Conservation (phyloP, 2,888 invertebrate species). For the Pristionchus arcanus region DNA sequence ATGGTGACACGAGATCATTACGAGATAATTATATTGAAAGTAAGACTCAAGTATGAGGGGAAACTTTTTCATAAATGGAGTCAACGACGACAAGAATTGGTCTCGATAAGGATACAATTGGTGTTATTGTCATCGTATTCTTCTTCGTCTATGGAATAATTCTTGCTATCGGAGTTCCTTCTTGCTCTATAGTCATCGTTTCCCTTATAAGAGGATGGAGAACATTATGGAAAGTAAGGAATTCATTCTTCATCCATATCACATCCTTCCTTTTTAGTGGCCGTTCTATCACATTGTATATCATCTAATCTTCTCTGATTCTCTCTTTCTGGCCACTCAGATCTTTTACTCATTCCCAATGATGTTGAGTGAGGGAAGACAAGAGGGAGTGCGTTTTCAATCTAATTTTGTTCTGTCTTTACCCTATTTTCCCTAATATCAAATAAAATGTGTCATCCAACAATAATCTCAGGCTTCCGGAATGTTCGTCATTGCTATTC, state of each 20-base stretch:
- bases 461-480: background rate
- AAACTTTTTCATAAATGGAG: background rate
- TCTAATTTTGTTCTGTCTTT: too few relatives aligned
- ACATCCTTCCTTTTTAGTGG: background rate
- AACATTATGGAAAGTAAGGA: background rate
- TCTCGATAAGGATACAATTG: background rate
- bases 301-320: conserved; percentile 10
- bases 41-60: background rate
- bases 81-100: background rate
- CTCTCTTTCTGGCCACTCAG: background rate
- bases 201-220: background rate
- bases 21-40: background rate
- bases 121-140: conserved; percentile 4
- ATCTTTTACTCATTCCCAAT: background rate
- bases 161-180: background rate
- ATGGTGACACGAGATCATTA: background rate
- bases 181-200: background rate
- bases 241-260: background rate
- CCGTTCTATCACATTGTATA: conserved; percentile 1
- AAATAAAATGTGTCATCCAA: background rate
- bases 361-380: background rate
- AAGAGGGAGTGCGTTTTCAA: background rate
- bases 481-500: background rate
- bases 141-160: background rate
- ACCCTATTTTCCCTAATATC: too few relatives aligned